Evolutionary conservation across 2,888 invertebrate species (phyloP).

Genomic region (Andrena haemorrhoa): DNA sequence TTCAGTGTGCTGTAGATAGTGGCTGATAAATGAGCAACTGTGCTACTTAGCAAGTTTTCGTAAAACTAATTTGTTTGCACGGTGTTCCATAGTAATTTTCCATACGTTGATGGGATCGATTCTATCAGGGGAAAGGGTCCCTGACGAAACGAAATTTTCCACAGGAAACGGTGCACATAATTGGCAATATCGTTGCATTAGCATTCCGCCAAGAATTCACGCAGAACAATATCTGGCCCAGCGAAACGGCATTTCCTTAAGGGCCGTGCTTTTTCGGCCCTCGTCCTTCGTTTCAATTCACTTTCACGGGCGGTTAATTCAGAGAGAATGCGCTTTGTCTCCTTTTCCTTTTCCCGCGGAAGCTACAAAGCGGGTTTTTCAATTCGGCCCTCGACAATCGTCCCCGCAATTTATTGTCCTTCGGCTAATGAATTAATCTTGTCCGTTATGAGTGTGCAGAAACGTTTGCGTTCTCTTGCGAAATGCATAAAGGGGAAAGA

Average conservation of each 20-base stretch:
- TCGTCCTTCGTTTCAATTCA: conserved; percentile 61
- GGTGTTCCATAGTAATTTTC: not conserved
- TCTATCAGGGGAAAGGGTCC: not conserved
- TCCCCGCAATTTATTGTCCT: conserved; percentile 31
- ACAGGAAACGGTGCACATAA: conserved; percentile 38
- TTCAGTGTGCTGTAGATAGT: no score
- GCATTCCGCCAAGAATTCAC: conserved; percentile 39
- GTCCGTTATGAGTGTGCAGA: conserved; percentile 20
- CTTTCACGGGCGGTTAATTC: conserved; percentile 61
- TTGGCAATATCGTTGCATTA: conserved; percentile 58
- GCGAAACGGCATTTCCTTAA: conserved; percentile 10
- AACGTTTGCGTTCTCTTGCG: conserved; percentile 5
- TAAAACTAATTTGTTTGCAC: not conserved
- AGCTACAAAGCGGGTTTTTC: conserved; percentile 35
- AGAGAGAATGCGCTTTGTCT: conserved; percentile 47
- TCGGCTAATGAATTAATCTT: conserved; percentile 26
- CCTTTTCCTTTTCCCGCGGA: conserved; percentile 15
- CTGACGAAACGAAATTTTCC: conserved; percentile 17
- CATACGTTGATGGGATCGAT: not conserved
- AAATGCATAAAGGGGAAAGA: not conserved
- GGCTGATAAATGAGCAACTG: no score
- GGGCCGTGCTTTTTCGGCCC: conserved; percentile 8
- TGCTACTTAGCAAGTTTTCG: not conserved
- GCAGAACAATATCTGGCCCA: conserved; percentile 19
- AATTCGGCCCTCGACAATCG: conserved; percentile 26